These are phyloP conservation scores for Aeoliscus strigatus DNA, from an alignment of 2,797 vertebrate genomes.

Conservation along the genomic window DNA sequence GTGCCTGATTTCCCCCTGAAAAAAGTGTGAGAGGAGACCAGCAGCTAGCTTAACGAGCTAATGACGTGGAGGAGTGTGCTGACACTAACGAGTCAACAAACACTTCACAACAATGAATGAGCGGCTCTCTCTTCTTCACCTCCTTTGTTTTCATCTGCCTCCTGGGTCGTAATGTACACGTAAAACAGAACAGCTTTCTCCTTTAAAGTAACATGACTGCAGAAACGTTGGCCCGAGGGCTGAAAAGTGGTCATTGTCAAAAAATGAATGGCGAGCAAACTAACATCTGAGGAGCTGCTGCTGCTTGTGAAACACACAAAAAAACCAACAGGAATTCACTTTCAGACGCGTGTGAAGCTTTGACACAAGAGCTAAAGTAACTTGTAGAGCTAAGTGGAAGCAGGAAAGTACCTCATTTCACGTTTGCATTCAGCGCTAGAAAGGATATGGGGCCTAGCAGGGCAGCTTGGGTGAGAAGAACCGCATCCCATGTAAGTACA, in stretches of 20 bases:
- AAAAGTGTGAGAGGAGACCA: slow-evolving; percentile 11
- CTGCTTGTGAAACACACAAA: slow-evolving; percentile 28
- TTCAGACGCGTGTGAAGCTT: slow-evolving; percentile 4
- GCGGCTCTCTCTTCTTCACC: slow-evolving; percentile 49
- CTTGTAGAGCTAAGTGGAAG: slow-evolving; percentile 35
- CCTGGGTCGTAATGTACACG: slow-evolving; percentile 26
- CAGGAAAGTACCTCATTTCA: slow-evolving; percentile 54
- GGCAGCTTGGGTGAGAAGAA: slow-evolving; percentile 75
- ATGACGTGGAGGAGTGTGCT: slow-evolving; percentile 7
- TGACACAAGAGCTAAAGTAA: slow-evolving; percentile 11
- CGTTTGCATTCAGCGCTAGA: slow-evolving; percentile 63
- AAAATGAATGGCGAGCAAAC: slow-evolving; percentile 55
- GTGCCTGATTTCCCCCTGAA: slow-evolving; percentile 5
- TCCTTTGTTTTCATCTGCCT: slow-evolving; percentile 59
- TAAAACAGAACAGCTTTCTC: slow-evolving; percentile 27
- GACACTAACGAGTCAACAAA: slow-evolving; percentile 51
- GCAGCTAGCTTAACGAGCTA: slow-evolving; percentile 30
- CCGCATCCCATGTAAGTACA: slow-evolving; percentile 80
- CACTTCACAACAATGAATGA: slow-evolving; percentile 59
- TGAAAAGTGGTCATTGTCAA: slow-evolving; percentile 57
- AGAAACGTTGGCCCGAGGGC: slow-evolving; percentile 46
- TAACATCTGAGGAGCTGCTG: slow-evolving; percentile 31
- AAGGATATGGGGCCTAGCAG: slow-evolving; percentile 75
- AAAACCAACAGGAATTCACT: slow-evolving; percentile 23
- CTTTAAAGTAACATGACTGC: slow-evolving; percentile 37